Conservation (phyloP, 2,113 vertebrate species). For the Protobothrops mucrosquamatus region DNA sequence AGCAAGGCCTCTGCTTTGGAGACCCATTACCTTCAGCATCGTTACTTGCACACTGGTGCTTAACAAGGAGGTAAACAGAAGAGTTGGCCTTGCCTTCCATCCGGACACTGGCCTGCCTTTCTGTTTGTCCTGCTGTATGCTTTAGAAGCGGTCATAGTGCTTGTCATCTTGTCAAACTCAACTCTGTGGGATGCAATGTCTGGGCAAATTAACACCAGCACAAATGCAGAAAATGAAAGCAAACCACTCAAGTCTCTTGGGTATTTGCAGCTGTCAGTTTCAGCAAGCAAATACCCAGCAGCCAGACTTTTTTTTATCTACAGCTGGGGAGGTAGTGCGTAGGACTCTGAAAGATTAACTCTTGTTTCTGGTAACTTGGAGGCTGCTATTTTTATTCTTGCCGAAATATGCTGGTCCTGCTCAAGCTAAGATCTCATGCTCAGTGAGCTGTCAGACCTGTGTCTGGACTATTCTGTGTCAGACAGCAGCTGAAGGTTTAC, state of each 20-base stretch:
- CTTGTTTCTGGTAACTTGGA: background rate
- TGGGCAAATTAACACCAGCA: slow-evolving; percentile 33
- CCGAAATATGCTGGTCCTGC: background rate
- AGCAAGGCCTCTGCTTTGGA: background rate
- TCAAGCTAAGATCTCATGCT: background rate
- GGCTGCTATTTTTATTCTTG: background rate
- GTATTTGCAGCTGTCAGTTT: slow-evolving; percentile 23
- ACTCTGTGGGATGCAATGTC: slow-evolving; percentile 5
- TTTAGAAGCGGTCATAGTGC: slow-evolving; percentile 1
- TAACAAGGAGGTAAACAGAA: slow-evolving; percentile 15
- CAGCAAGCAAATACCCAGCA: slow-evolving; percentile 27
- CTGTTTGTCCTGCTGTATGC: background rate
- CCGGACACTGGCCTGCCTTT: background rate
- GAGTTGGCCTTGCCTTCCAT: background rate
- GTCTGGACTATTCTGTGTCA: background rate
- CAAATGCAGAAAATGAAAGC: slow-evolving; percentile 28
- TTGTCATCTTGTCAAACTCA: slow-evolving; percentile 21
- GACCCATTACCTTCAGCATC: slow-evolving; percentile 1
- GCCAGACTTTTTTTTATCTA: slow-evolving; percentile 17
- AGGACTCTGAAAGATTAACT: slow-evolving; percentile 7
- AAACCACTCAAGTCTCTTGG: slow-evolving; percentile 20
- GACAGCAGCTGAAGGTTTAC: background rate
- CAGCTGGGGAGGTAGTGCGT: background rate
- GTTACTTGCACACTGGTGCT: background rate
- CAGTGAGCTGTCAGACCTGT: background rate